Evolutionary conservation across 2,113 vertebrate genomes (phyloP).

Genomic region (Hippocampus guttulatus): DNA sequence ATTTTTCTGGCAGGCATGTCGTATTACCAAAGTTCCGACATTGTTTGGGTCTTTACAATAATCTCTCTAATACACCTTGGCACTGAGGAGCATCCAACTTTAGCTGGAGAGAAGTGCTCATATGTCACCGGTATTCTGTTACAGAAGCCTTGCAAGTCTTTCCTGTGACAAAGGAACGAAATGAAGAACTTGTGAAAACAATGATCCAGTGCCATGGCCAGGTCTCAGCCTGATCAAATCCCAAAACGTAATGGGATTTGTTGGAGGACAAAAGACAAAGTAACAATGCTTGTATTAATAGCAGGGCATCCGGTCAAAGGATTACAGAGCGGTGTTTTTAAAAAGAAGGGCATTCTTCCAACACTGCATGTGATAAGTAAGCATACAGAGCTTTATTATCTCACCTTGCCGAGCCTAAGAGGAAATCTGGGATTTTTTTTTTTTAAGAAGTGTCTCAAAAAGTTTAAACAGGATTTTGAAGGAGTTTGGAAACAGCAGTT

Average conservation of each 20-base stretch:
- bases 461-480: not conserved
- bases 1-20: conserved; percentile 40
- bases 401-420: conserved; percentile 7
- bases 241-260: conserved; percentile 51
- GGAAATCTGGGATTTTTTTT: conserved; percentile 2
- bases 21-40: conserved; percentile 56
- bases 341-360: conserved; percentile 1
- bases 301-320: not conserved
- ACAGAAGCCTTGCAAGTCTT: conserved; percentile 60
- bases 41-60: conserved; percentile 58
- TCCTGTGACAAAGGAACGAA: conserved; percentile 63
- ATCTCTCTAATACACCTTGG: conserved; percentile 65
- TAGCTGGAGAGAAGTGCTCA: conserved; percentile 68
- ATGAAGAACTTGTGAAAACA: conserved; percentile 56
- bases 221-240: conserved; percentile 40
- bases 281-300: conserved; percentile 44
- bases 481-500: not conserved
- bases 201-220: conserved; percentile 41
- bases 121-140: conserved; percentile 59
- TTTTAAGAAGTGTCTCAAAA: not conserved
- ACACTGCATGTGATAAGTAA: not conserved
- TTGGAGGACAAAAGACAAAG: conserved; percentile 34
- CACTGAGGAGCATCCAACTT: conserved; percentile 57
- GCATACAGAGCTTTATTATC: conserved; percentile 19
- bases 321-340: not conserved